A percentile compares a stretch with the other conserved stretches of the same genome.
phyloP scores from a whole-genome alignment of 2,797 vertebrate genomes.

The Gymnoscopelus microlampas region DNA sequence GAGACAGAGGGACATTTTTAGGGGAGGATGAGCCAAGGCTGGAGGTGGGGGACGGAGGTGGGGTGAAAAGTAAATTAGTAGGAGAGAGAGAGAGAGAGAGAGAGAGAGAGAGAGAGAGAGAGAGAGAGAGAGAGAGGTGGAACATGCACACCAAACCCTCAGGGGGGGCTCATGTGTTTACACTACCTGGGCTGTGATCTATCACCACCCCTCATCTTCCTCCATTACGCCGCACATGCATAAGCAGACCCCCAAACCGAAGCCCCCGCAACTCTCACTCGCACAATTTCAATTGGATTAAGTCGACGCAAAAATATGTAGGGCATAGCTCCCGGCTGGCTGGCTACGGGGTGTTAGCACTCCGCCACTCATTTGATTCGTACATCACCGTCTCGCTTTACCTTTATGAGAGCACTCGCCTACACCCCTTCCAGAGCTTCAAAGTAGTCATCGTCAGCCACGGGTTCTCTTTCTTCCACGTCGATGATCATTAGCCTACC shows the following conservation, averaged over 20 bases:
- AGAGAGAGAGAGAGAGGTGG: slow-evolving; percentile 49
- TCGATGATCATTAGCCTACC: slow-evolving; percentile 47
- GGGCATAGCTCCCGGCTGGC: slow-evolving; percentile 55
- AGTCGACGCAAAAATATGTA: slow-evolving; percentile 74
- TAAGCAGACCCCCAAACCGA: slow-evolving; percentile 70
- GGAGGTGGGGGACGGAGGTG: too few species aligned
- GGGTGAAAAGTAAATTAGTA: not conserved
- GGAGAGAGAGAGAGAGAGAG: slow-evolving; percentile 16
- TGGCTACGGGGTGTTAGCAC: slow-evolving; percentile 68
- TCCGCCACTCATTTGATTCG: slow-evolving; percentile 72
- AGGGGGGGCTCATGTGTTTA: slow-evolving; percentile 81
- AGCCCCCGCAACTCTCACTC: slow-evolving; percentile 76
- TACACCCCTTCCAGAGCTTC: slow-evolving; percentile 53
- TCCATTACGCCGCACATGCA: slow-evolving; percentile 77
- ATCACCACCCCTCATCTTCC: slow-evolving; percentile 81
- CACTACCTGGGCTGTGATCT: slow-evolving; percentile 83
- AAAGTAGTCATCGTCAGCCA: slow-evolving; percentile 23
- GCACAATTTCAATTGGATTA: slow-evolving; percentile 76
- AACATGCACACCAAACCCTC: slow-evolving; percentile 70
- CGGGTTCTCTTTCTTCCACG: slow-evolving; percentile 23
- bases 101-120: slow-evolving; percentile 37
- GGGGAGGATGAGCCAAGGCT: too few species aligned
- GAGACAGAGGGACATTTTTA: too few species aligned
- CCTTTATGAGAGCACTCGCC: slow-evolving; percentile 56
- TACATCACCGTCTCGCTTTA: slow-evolving; percentile 64